Conservation (phyloP, 2,113 vertebrate species). For the Pagrus major region DNA sequence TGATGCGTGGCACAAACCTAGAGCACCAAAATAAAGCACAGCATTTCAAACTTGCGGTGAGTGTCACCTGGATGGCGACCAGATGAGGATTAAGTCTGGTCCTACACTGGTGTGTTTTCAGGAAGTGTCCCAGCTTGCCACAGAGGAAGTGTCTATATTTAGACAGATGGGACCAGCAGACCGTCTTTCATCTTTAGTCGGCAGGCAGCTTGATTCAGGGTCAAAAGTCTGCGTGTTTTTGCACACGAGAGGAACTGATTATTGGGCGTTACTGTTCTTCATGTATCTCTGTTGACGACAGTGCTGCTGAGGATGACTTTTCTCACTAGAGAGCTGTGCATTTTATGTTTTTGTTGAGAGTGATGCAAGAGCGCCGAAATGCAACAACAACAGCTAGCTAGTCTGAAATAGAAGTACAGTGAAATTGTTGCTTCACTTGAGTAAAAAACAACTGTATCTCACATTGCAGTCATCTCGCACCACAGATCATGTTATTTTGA, state of each 20-base stretch:
- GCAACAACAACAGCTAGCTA: constrained; percentile 59
- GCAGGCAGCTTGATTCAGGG: constrained; percentile 42
- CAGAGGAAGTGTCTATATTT: constrained; percentile 72
- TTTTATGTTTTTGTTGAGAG: constrained; percentile 60
- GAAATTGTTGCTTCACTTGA: constrained; percentile 27
- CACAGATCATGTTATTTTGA: constrained; percentile 35
- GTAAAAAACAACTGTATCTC: constrained; percentile 41
- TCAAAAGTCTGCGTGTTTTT: constrained; percentile 47
- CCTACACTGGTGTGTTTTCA: constrained; percentile 40
- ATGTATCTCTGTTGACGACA: background rate
- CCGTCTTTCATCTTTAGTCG: constrained; percentile 60
- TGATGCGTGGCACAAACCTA: constrained; percentile 2
- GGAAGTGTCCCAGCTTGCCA: constrained; percentile 58
- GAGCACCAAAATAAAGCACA: constrained; percentile 19
- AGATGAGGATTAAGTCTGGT: constrained; percentile 27
- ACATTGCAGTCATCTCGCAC: constrained; percentile 24
- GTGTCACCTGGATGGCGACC: constrained; percentile 37
- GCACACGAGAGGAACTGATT: constrained; percentile 35
- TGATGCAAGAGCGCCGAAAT: constrained; percentile 66
- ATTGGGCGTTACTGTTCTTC: constrained; percentile 41
- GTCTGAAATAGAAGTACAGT: constrained; percentile 46
- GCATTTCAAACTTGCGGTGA: background rate
- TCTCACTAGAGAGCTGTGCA: constrained; percentile 30
- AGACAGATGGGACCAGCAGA: constrained; percentile 52
- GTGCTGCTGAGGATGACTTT: constrained; percentile 21